phyloP scores from a whole-genome alignment of 2,888 invertebrate species.

The Marasmarcha lunaedactyla region DNA sequence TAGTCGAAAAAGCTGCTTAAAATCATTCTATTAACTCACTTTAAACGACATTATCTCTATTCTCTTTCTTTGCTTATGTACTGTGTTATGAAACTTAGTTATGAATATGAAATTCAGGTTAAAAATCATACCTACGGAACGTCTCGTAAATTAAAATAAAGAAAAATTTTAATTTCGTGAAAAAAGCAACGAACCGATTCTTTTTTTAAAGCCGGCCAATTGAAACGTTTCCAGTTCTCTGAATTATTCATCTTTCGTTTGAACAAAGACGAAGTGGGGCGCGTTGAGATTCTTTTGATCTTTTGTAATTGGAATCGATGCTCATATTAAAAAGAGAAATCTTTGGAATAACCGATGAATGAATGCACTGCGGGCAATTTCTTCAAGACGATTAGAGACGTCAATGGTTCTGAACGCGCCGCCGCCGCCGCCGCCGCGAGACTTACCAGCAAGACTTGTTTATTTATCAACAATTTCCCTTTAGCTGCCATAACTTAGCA shows the following conservation, averaged over 20 bases:
- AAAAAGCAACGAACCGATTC: constrained; percentile 67
- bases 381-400: constrained; percentile 53
- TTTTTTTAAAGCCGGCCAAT: constrained; percentile 70
- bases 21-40: no score
- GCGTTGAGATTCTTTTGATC: constrained; percentile 69
- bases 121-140: background rate
- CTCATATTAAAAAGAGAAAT: constrained; percentile 69
- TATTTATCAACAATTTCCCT: background rate
- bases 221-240: constrained; percentile 70
- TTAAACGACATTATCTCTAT: no score
- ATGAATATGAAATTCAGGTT: no score
- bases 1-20: no score
- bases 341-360: constrained; percentile 56
- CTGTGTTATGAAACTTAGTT: no score
- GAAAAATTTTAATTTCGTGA: constrained; percentile 65
- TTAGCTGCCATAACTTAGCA: background rate
- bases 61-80: no score
- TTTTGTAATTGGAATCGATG: constrained; percentile 72
- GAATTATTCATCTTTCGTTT: constrained; percentile 71
- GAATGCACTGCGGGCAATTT: constrained; percentile 65
- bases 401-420: constrained; percentile 40
- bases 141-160: constrained; percentile 41
- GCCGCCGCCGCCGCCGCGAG: constrained; percentile 15
- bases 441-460: constrained; percentile 3
- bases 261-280: constrained; percentile 71